Conservation (phyloP, 2,797 vertebrate genomes). For the Phataginus tricuspis region DNA sequence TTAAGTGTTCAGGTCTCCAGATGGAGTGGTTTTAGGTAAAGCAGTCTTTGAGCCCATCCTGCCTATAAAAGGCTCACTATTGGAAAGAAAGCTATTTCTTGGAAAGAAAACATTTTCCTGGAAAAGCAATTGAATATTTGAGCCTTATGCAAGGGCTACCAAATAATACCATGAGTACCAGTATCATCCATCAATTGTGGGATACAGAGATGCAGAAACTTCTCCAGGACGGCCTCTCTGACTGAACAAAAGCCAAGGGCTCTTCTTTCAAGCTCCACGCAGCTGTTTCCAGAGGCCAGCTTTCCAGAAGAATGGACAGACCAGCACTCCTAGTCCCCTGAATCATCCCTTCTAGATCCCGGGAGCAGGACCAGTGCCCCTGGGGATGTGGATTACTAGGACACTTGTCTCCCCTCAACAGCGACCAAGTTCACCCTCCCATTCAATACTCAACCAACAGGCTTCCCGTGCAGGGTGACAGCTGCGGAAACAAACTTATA, state of each 20-base stretch:
- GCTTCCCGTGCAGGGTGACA: neutral
- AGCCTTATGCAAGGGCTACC: neutral
- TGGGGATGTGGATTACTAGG: neutral
- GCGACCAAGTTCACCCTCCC: neutral
- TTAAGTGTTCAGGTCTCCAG: neutral
- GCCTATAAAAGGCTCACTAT: neutral
- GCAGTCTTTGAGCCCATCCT: neutral
- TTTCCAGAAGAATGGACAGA: neutral
- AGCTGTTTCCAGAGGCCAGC: neutral
- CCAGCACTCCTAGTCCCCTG: neutral
- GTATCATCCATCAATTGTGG: neutral
- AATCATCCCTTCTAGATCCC: neutral
- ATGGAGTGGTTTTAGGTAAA: neutral
- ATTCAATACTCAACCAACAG: neutral
- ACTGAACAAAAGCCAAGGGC: neutral
- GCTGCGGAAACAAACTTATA: neutral
- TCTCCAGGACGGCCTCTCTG: neutral
- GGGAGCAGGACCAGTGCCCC: neutral
- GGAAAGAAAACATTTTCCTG: neutral
- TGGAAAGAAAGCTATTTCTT: neutral
- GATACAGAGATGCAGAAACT: neutral
- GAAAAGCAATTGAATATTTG: neutral
- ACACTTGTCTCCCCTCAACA: neutral
- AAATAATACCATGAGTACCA: accelerated
- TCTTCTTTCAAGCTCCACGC: accelerated